Evolutionary conservation across 1,140 invertebrate species (phyloP), one percentile per base, ranked within the genome.

Genomic region (Trichonephila clavipes): DNA sequence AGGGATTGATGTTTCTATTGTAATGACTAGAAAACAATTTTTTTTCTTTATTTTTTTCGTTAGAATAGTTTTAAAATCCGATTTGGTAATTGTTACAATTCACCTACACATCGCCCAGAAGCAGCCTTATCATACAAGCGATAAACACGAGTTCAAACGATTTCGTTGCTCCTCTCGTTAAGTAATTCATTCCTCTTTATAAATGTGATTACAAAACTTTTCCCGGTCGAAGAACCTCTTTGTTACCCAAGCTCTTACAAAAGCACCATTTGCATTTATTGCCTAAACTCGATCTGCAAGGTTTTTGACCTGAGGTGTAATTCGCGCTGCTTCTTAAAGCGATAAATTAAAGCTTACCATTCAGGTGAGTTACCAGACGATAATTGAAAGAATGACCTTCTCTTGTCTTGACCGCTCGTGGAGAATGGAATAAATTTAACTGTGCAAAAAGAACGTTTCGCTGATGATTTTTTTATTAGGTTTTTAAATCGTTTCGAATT

Each of bases 311-410:
- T 69, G 21, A 24, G 66, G 10, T n/a, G 24, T 69, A 69, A 69
- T 69, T 69, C 66, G 8, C 64, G 64, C 64, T 62, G 61, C 16
- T 66, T 21, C 21, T 66, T 21, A 8, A 66, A 66, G 7, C 64
- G 66, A 69, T 69, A 69, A 69, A 69, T 69, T 69, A 69, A 24
- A 24, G 7, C n/a, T 21, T 69, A 21, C 7, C 21, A 14, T 69
- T 28, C 66, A 69, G 66, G 66, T 69, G 66, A 69, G 24, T 69
- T 69, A 69, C 66, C 66, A n/a, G 66, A n/a, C 10, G 66, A 69
- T 69, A 69, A 69, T 69, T 69, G 66, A 69, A 69, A 21, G 66
- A 69, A 21, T 69, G 66, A 69, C 66, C 66, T 69, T 69, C 66
- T 14, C 8, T 24, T 24, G 66, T n/a, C 64, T 69, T 69, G 66